phyloP scores from a whole-genome alignment of 2,888 invertebrate species.

The Platerodrilus igneus region DNA sequence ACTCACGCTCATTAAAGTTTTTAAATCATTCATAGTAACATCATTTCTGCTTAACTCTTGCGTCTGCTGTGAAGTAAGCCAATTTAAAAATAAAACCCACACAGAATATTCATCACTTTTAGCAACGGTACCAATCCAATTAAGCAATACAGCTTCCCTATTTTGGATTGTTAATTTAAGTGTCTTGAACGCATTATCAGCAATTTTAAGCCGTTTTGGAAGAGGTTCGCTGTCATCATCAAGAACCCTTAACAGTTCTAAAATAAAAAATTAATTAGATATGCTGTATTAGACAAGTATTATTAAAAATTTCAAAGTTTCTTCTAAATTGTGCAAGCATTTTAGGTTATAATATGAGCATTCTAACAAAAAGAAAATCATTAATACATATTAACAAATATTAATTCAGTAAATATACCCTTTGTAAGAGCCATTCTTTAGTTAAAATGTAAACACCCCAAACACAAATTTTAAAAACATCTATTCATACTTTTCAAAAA shows the following conservation, averaged over 20 bases:
- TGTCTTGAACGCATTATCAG: constrained; percentile 37
- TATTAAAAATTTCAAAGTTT: too few relatives aligned
- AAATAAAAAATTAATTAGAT: constrained; percentile 20
- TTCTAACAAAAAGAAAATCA: too few relatives aligned
- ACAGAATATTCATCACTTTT: constrained; percentile 22
- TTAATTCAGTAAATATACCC: too few relatives aligned
- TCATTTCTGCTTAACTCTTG: constrained; percentile 34
- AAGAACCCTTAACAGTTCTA: constrained; percentile 35
- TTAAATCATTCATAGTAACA: constrained; percentile 31
- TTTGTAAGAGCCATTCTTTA: constrained; percentile 1
- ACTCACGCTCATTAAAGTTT: constrained; percentile 25
- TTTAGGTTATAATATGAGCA: constrained; percentile 4
- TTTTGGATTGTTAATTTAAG: constrained; percentile 30
- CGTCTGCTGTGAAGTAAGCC: constrained; percentile 35
- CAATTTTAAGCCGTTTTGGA: constrained; percentile 37
- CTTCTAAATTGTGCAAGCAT: too few relatives aligned
- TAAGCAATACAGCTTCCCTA: constrained; percentile 34
- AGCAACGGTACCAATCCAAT: constrained; percentile 32
- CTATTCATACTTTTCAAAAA: too few relatives aligned
- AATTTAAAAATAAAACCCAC: constrained; percentile 31
- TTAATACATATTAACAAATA: too few relatives aligned
- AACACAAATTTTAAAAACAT: too few relatives aligned
- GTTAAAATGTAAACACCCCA: background rate
- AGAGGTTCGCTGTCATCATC: constrained; percentile 35
- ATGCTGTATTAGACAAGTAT: background rate